Percentiles rank a stretch among this genome's conserved stretches.
Conservation (phyloP, 2,888 invertebrate species). For the Scaptomyza polygonia region DNA sequence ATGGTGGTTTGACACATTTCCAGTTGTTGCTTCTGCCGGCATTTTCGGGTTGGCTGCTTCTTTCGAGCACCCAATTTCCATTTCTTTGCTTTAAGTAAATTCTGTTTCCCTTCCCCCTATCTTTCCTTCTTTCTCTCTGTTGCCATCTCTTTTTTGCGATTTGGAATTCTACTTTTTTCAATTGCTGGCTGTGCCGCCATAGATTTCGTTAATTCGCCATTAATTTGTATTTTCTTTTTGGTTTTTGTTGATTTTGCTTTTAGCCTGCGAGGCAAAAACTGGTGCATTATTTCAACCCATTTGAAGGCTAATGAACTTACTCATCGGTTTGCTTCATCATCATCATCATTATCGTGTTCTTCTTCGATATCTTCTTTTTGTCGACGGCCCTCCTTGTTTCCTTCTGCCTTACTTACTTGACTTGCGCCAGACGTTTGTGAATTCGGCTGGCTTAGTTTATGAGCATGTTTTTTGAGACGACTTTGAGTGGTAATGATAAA, state of each 20-base stretch:
- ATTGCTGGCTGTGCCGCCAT: constrained; percentile 40
- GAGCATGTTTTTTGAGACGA: constrained; percentile 45
- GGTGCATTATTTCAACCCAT: constrained; percentile 76
- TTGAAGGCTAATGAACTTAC: constrained; percentile 77
- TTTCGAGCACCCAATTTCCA: constrained; percentile 26
- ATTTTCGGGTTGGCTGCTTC: constrained; percentile 72
- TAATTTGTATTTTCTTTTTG: constrained; percentile 74
- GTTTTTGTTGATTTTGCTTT: constrained; percentile 66
- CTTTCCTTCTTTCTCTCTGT: constrained; percentile 1
- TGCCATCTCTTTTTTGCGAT: constrained; percentile 23
- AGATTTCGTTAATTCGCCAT: constrained; percentile 79
- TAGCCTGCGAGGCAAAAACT: constrained; percentile 51
- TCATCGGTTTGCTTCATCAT: constrained; percentile 41
- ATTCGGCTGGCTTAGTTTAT: constrained; percentile 63
- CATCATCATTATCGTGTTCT: constrained; percentile 14
- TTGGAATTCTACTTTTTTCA: constrained; percentile 26
- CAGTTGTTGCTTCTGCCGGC: constrained; percentile 64
- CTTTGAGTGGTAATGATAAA: constrained; percentile 65
- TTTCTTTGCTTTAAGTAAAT: background rate
- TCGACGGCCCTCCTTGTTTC: background rate
- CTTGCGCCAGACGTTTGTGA: constrained; percentile 54
- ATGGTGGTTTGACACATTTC: constrained; percentile 74
- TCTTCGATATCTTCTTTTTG: constrained; percentile 2
- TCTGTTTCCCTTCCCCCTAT: background rate
- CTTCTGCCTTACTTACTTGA: constrained; percentile 13